Base-by-base conservation (phyloP, 2,888 invertebrate genomes). In the Dioctria rufipes region DNA sequence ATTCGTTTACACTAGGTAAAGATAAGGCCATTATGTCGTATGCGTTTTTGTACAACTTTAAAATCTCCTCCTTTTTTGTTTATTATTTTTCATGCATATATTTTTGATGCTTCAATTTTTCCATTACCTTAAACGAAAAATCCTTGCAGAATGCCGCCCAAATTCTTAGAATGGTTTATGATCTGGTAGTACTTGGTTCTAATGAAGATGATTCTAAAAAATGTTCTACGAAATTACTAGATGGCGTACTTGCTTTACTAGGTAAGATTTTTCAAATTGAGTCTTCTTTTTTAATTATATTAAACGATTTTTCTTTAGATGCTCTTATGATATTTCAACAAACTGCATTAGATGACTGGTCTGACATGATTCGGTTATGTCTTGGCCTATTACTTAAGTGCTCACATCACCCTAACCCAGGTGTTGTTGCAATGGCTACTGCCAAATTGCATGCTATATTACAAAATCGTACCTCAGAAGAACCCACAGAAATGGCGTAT, bases 341-440 rank as follows among this genome's bases (percentile, higher is more conserved):
- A 65, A 89, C 88, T 37, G 88, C 89, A 3, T 88, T 87, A 0
- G 90, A 90, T 80, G 90, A 90, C 83, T 91, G 91, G 91, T 88
- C 90, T 4, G 92, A 92, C 85, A 91, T 92, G 91, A 91, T 91
- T 40, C 90, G 91, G 13, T 85, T 92, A 37, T 89, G 89, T 78
- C 85, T 90, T 82, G 90, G 90, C 2, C 86, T 90, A 25, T 83
- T 91, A 46, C 85, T 90, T 2, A 90, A 89, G 82, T 91, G 90
- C 83, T 89, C 90, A 0, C 88, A 89, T 83, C 88, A 89, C 84
- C 88, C 88, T 0, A 89, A 90, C 85, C 87, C 90, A 1, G 89
- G 92, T 83, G 88, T 92, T 79, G 92, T 92, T 84, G 91, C 92
- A 60, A 91, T 91, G 87, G 92, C 92, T 0, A 91, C 92, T 0